Evolutionary conservation across 2,797 vertebrate species (phyloP), one percentile per base, ranked within the genome.

Genomic region (Semaprochilodus insignis): DNA sequence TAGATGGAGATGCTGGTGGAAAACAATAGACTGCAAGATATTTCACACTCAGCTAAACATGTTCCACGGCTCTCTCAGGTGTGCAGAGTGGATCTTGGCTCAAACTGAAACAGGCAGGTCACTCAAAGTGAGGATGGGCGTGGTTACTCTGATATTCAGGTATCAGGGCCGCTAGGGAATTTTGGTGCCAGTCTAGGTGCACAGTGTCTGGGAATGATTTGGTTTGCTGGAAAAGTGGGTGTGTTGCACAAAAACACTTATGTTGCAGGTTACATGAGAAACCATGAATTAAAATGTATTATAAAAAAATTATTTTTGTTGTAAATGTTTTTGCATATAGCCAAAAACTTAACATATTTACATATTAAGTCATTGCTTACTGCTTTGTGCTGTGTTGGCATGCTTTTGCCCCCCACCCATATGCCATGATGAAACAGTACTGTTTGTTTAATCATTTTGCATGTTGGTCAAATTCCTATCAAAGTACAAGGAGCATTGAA

Each of bases 1-100:
- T 91, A 90, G 90, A 90, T 88, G 73, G 86, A 90, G 91, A 90
- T 83, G 81, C 60, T 80, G 85, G 89, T 89, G 85, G 85, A 91
- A 85, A 88, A 85, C 72, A 90, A 92, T 92, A 90, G 91, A 94
- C 77, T 71, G 86, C 75, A 27, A 81, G 63, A 85, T 71, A 63
- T 85, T 88, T 85, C 83, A 84, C 83, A 84, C 78, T 63, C 81
- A 87, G 54, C 31, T 48, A 82, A 78, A 60, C 73, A 57, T 67
- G 44, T 63, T 59, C 7, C 76, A 59, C 55, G 36, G 78, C 80
- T 83, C 75, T 59, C 74, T 77, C 69, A 80, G 69, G 74, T 82
- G 55, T 13, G 11, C 36, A 21, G 25, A 31, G 69, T 34, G 31
- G 23, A 57, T 69, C 31, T 66, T 31, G 2, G 17, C 78, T 73